Base-by-base conservation (phyloP, 2,113 vertebrate species). In the Alouatta palliata region DNA sequence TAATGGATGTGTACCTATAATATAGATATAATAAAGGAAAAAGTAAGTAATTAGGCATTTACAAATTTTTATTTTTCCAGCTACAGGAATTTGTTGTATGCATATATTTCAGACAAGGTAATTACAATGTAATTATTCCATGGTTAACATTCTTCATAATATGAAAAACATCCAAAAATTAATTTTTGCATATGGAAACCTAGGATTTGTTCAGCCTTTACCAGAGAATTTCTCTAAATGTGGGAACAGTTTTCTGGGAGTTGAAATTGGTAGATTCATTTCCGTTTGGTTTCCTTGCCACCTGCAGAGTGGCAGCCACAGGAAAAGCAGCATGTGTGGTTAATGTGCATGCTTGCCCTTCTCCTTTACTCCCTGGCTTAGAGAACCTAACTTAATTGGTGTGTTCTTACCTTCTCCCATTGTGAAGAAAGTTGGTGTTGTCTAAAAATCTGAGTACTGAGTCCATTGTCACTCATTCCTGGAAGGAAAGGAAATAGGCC, bases 11-110 rank as follows among this genome's bases (percentile, higher is more conserved):
- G 49, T 77, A 10, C 12, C 7, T 45, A 37, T 85, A 80, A 56
- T 45, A 7, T 40, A 71, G 27, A 82, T 66, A 52, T 9, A 37
- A 35, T 70, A 52, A 86, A 87, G 71, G 23, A 91, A 85, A 86
- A 89, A 68, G 11, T 77, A 61, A 82, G 52, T 89, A 91, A 92
- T 76, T 84, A 91, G 56, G 27, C 37, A 52, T 81, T 85, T 75
- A 45, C 2, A 71, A 1, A 43, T 19, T 54, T 80, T 27, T 85
- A 76, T 19, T 95, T 92, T 96, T 79, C 52, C 7, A 79, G 40
- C 84, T 94, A 75, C 1, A 77, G 40, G n/a, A 92, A 75, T 88
- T 52, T 93, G 47, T 96, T 90, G 25, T 73, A 90, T 94, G 47
- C n/a, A 43, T 52, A 75, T 25, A 37, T 80, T 45, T 94, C 27